Base-by-base conservation (phyloP, 2,113 vertebrate genomes). In the Anser brachyrhynchus region DNA sequence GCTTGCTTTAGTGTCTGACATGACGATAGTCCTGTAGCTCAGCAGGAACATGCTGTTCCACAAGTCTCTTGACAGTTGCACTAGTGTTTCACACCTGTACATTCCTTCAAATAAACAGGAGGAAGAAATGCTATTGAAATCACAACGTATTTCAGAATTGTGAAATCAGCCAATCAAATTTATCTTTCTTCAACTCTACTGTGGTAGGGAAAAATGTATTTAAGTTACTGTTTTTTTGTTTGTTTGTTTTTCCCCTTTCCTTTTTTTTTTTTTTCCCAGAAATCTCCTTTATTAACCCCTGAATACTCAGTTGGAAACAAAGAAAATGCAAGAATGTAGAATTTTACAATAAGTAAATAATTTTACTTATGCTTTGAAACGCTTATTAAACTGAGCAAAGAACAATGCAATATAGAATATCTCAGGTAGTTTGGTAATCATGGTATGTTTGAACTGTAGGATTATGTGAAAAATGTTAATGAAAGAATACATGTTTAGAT, bases 111-210 rank as follows among this genome's bases (percentile, higher is more conserved):
- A 64, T 3, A 58, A 86, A 51, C 7, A 72, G 15, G 21, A 73
- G 16, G 75, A 46, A 4, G 14, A 81, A 87, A 61, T 57, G 13
- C 16, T 5, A 28, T 37, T 64, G 35, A 81, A 84, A 81, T 33
- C 11, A 66, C 13, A 11, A 46, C 61, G 9, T 70, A n/a, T 74
- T 78, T 58, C 0, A 37, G n/a, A 70, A 49, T 5, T 70, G 33
- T 31, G 21, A n/a, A 49, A n/a, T 49, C 7, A 16, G 10, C 14
- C 21, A n/a, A 49, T 44, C n/a, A 67, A 54, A 78, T 33, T 16
- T 29, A 6, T 44, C 6, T 65, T 65, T 82, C 23, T 54, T 80
- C n/a, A 57, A 9, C 0, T 0, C 10, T 67, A 5, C 5, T 44
- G 13, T 46, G 4, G 8, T 28, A 71, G 64, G 9, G 17, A 11